Conservation (phyloP, 1,140 invertebrate species). For the Achatina immaculata region DNA sequence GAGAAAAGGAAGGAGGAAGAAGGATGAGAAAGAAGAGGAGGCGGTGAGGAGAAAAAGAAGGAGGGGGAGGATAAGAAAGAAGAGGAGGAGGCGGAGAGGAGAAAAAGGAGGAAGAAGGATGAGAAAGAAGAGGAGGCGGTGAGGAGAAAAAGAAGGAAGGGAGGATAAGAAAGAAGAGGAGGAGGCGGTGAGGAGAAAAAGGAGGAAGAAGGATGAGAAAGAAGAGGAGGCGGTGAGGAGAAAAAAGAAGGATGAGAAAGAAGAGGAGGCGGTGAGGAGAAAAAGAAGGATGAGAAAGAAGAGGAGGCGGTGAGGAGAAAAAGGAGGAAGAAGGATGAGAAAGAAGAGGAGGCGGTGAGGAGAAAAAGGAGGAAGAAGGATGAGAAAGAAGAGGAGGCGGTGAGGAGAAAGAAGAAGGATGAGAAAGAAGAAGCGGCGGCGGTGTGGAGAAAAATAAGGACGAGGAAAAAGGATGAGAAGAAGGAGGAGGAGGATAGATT, state of each 20-base stretch:
- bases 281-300: background rate
- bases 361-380: no score
- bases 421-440: background rate
- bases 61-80: no score
- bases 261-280: background rate
- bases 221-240: background rate
- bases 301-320: background rate
- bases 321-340: background rate
- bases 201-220: constrained; percentile 4
- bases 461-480: no score
- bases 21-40: no score
- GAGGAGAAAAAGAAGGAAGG: background rate
- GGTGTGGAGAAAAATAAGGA: background rate
- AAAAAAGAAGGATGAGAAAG: background rate
- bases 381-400: no score
- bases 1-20: no score
- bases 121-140: no score
- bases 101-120: background rate
- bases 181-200: no score
- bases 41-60: no score
- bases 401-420: no score
- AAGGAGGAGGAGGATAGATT: background rate
- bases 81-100: background rate
- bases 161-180: background rate
- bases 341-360: background rate